These are phyloP conservation scores for Apolygus lucorum DNA, from an alignment of 1,140 invertebrate genomes.

Conservation along the genomic window DNA sequence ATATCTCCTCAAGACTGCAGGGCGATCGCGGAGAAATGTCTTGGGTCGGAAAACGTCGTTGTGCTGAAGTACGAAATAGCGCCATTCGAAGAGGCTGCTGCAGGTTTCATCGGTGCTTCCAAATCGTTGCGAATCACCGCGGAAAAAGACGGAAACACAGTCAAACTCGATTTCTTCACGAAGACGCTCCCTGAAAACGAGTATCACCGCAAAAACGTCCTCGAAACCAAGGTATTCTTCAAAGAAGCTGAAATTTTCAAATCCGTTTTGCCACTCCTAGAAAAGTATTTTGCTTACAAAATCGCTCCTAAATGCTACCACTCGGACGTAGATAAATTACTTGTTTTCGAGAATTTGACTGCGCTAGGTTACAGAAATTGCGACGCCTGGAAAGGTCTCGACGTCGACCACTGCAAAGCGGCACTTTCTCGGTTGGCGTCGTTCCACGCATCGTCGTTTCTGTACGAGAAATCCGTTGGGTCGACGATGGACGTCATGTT, in stretches of 20 bases:
- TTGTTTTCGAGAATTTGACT: not conserved
- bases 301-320: not conserved
- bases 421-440: not conserved
- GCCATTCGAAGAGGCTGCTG: not conserved
- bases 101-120: not conserved
- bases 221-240: not conserved
- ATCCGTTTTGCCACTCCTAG: not conserved
- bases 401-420: not conserved
- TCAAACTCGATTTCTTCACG: not conserved
- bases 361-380: not conserved
- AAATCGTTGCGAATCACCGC: not conserved
- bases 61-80: too few relatives aligned
- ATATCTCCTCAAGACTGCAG: too few relatives aligned
- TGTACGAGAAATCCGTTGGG: not conserved
- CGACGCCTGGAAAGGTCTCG: not conserved
- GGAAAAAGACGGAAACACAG: not conserved
- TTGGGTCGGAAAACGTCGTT: too few relatives aligned
- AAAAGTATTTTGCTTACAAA: not conserved
- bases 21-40: too few relatives aligned
- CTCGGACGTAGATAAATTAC: not conserved
- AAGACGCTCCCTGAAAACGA: not conserved
- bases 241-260: not conserved
- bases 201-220: conserved; percentile 1
- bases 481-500: not conserved
- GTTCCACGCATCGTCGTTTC: not conserved